A percentile compares a stretch with the other conserved stretches of the same genome.
Conservation (phyloP, 2,113 vertebrate species). For the Microcebus griseorufus region DNA sequence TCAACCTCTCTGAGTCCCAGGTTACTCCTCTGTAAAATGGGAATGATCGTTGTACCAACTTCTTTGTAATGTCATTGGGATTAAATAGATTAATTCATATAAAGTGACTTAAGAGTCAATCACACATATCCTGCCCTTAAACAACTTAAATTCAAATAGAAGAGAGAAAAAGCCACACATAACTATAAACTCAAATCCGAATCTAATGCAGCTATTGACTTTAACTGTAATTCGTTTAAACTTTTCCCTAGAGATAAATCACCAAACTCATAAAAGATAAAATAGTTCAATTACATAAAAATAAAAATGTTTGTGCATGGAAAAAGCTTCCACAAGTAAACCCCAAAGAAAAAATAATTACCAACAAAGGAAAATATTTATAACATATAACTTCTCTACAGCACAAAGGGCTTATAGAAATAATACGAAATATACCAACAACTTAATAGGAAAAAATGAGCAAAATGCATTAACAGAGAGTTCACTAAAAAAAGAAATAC, state of each 20-base stretch:
- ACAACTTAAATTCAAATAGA: neutral
- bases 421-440: too few species aligned
- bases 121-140: neutral
- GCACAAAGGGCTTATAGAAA: too few species aligned
- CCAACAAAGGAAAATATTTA: too few species aligned
- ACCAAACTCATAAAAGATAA: neutral
- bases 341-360: too few species aligned
- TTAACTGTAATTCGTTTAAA: neutral
- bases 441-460: too few species aligned
- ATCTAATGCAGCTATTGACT: neutral
- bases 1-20: neutral
- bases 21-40: neutral
- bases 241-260: neutral
- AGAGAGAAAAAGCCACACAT: neutral
- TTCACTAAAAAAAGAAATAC: too few species aligned
- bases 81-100: neutral
- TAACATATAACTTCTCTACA: too few species aligned
- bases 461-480: too few species aligned
- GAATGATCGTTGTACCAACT: neutral
- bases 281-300: neutral
- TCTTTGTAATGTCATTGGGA: neutral
- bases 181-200: constrained; percentile 3
- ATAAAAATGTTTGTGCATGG: neutral
- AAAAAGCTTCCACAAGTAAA: too few species aligned
- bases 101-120: neutral